Conservation (phyloP, 92 coral and sea anemone genomes). For the Paramuricea clavata region DNA sequence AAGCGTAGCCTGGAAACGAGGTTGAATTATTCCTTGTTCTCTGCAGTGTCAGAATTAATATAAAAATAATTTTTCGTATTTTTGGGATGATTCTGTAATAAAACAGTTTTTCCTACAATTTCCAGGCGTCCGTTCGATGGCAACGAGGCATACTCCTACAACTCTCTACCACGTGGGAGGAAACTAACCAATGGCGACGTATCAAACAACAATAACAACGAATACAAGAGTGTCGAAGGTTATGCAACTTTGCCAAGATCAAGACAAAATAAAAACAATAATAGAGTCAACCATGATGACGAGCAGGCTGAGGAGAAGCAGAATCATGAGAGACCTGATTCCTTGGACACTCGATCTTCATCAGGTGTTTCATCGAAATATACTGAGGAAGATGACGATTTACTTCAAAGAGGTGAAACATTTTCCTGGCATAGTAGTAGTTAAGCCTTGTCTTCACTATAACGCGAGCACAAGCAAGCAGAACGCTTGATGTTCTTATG, state of each 20-base stretch:
- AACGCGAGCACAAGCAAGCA: too few species aligned
- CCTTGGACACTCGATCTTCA: conserved; percentile 6
- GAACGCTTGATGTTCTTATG: too few species aligned
- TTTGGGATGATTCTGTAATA: too few species aligned
- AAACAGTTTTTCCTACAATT: too few species aligned
- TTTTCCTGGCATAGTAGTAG: too few species aligned
- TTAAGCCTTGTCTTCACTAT: too few species aligned
- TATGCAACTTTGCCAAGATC: conserved; percentile 92
- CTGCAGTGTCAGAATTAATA: too few species aligned
- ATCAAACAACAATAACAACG: conserved; percentile 4
- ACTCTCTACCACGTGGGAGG: conserved; percentile 19
- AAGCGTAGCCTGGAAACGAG: too few species aligned
- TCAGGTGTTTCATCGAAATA: conserved; percentile 16
- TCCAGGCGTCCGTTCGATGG: conserved; percentile 29
- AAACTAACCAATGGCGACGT: conserved; percentile 23
- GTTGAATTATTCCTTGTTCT: too few species aligned
- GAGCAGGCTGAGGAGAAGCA: neutral
- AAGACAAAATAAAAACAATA: conserved; percentile 17
- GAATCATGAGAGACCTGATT: neutral
- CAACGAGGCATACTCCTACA: conserved; percentile 3
- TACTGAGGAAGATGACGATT: conserved; percentile 33
- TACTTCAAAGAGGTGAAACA: conserved; percentile 2
- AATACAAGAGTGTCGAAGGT: conserved; percentile 31
- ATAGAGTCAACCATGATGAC: conserved; percentile 15
- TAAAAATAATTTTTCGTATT: too few species aligned